phyloP scores from a whole-genome alignment of 64 coral and sea anemone species.

The Montipora cactus region DNA sequence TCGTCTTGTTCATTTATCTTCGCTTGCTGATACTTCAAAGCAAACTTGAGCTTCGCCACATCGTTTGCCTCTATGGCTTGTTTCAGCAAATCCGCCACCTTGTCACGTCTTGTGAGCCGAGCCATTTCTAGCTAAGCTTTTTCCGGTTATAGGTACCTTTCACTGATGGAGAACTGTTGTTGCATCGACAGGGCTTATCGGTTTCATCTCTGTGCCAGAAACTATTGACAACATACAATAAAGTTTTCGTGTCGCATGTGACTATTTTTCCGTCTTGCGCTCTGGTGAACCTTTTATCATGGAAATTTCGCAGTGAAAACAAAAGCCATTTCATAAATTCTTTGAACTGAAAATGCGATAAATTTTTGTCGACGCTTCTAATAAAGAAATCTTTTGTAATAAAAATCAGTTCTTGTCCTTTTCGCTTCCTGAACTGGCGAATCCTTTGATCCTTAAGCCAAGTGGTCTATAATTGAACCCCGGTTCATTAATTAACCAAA shows the following conservation, averaged over 20 bases:
- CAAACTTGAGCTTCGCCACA: constrained; percentile 82
- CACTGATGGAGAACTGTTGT: neutral
- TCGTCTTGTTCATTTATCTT: constrained; percentile 92
- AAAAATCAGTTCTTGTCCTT: too few species aligned
- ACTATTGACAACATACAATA: neutral
- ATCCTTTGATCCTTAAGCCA: too few species aligned
- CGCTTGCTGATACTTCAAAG: constrained; percentile 63
- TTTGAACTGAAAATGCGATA: neutral
- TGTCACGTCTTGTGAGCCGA: neutral
- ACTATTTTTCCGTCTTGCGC: neutral
- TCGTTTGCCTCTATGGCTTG: constrained; percentile 93
- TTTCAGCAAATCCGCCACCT: constrained; percentile 33
- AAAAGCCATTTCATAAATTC: neutral
- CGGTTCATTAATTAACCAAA: too few species aligned
- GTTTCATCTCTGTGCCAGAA: constrained; percentile 4
- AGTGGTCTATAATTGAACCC: too few species aligned
- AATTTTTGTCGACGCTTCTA: neutral
- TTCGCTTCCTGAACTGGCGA: too few species aligned
- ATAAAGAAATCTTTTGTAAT: too few species aligned
- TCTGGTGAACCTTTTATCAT: constrained; percentile 26
- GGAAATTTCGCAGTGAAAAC: constrained; percentile 5
- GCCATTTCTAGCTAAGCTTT: neutral
- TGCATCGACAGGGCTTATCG: neutral
- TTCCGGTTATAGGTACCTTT: too few species aligned
- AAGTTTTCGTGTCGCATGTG: neutral